Evolutionary conservation across 2,113 vertebrate genomes (phyloP).

Genomic region (Mohoua ochrocephala): DNA sequence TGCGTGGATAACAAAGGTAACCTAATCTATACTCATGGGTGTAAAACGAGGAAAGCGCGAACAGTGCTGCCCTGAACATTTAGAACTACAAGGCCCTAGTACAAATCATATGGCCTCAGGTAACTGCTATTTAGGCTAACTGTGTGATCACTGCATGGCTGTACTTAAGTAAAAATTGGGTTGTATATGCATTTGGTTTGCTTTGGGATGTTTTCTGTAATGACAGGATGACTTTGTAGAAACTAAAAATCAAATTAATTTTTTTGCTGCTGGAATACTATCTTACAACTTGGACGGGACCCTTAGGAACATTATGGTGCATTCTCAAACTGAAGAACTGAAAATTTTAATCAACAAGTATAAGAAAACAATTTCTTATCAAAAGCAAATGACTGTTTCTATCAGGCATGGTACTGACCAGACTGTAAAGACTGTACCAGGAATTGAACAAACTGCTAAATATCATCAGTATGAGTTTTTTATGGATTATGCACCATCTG

Average conservation of each 20-base stretch:
- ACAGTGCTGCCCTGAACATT: background rate
- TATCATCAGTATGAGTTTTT: background rate
- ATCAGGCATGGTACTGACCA: background rate
- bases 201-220: background rate
- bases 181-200: background rate
- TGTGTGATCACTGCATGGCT: background rate
- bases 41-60: background rate
- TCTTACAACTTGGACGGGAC: background rate
- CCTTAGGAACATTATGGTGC: background rate
- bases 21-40: accelerated
- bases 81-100: background rate
- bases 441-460: background rate
- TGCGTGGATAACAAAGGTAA: background rate
- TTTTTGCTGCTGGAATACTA: background rate
- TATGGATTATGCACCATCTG: background rate
- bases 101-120: background rate
- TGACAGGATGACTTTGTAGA: background rate
- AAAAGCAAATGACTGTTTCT: background rate
- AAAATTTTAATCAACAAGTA: background rate
- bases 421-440: background rate
- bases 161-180: background rate
- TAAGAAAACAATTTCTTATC: background rate
- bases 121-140: background rate
- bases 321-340: background rate
- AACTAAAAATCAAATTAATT: background rate